Conservation (phyloP, 2,888 invertebrate species). For the Cephalotes varians region DNA sequence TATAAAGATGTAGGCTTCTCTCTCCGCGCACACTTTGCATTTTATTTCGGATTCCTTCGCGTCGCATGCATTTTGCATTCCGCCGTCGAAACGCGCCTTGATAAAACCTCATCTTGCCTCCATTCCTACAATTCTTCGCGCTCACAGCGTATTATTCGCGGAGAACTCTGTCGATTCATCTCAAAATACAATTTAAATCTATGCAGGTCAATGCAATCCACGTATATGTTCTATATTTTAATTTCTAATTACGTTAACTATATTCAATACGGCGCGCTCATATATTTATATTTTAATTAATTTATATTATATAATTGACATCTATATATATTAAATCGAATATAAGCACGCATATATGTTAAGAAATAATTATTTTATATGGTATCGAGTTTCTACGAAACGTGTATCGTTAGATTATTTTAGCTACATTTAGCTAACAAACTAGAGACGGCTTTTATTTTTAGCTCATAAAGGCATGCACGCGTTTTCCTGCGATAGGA, state of each 20-base stretch:
- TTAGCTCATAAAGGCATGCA: slow-evolving; percentile 19
- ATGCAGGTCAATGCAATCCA: neutral
- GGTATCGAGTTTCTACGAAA: neutral
- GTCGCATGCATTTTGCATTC: slow-evolving; percentile 34
- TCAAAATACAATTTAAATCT: neutral
- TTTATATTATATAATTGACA: neutral
- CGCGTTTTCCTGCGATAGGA: slow-evolving; percentile 50
- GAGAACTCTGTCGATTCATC: neutral
- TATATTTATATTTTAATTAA: slow-evolving; percentile 16
- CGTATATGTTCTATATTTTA: neutral
- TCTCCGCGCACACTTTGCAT: slow-evolving; percentile 66
- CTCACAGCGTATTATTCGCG: neutral
- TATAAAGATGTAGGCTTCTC: slow-evolving; percentile 55
- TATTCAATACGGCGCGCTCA: neutral
- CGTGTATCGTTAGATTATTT: neutral
- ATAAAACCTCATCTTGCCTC: slow-evolving; percentile 5
- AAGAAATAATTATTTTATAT: neutral
- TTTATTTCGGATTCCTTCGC: slow-evolving; percentile 68
- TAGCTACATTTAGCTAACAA: neutral
- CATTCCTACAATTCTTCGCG: slow-evolving; percentile 6
- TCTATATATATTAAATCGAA: neutral
- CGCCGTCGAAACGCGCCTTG: slow-evolving; percentile 25
- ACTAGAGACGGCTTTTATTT: neutral
- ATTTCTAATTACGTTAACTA: slow-evolving; percentile 17
- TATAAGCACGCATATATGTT: neutral